phyloP scores from a whole-genome alignment of 2,113 vertebrate genomes.

The Tetrax tetrax region DNA sequence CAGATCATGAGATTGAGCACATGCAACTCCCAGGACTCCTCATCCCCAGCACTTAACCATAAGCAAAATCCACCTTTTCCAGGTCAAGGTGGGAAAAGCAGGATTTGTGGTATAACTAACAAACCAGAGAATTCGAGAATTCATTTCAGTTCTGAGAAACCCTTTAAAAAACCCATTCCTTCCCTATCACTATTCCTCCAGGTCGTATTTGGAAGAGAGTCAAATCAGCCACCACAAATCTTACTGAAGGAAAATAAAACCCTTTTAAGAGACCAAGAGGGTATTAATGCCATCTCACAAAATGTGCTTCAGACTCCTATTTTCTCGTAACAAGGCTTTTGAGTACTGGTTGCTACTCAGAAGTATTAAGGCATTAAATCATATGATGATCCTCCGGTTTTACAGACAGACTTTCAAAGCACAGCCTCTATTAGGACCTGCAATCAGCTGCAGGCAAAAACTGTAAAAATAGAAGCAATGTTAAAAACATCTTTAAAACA shows the following conservation, averaged over 20 bases:
- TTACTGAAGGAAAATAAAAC: background rate
- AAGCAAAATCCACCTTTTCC: background rate
- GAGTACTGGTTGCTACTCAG: background rate
- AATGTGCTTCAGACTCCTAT: background rate
- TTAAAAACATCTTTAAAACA: background rate
- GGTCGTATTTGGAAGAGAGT: background rate
- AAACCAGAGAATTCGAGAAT: background rate
- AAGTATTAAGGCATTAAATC: background rate
- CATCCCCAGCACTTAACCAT: background rate
- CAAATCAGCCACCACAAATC: background rate
- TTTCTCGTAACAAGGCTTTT: background rate
- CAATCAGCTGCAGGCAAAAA: background rate
- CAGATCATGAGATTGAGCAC: background rate
- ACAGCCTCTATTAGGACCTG: background rate
- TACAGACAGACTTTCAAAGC: background rate
- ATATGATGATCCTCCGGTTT: background rate
- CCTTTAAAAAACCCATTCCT: background rate
- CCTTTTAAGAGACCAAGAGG: background rate
- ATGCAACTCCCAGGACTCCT: background rate
- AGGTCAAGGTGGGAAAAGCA: background rate
- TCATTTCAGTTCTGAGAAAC: background rate
- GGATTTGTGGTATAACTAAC: background rate
- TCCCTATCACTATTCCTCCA: background rate
- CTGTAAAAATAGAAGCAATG: background rate
- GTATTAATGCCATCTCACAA: background rate